Base-by-base conservation (phyloP, 2,888 invertebrate genomes). In the Microctonus hyperodae region DNA sequence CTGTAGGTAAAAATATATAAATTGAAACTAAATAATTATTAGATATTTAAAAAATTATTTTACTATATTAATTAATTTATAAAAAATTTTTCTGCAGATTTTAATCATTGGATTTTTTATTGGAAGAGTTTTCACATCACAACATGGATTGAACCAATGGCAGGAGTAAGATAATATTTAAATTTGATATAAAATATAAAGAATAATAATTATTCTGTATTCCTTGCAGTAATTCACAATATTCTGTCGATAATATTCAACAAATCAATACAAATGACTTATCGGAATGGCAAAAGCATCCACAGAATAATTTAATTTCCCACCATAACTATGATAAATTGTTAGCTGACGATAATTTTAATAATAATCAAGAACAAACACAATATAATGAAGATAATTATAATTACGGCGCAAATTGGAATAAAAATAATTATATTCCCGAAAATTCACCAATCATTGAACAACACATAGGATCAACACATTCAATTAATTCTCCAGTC, bases 401-500 rank as follows among this genome's bases (percentile, higher is more conserved):
- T 25, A 72, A 74, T 11, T 70, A 73, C 35, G 61, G 63, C 20
- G 70, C 68, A 16, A 75, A 76, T 20, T 79, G 76, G 75, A 55
- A 75, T 64, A 66, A 72, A 58, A 83, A 83, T 2, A 84, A 85
- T 3, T 83, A 85, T 63, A 79, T 81, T 51, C 75, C 82, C 37
- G 87, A 88, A 25, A 85, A 87, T 0, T 86, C 87, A 62, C 88
- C 88, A 0, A 84, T 89, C 57, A 87, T 88, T 90, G n/a, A n/a
- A n/a, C 91, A 89, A 72, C 90, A 91, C 72, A 86, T 91, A 0
- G 89, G 91, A 78, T 89, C 91, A 76, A 89, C 90, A 50, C 90
- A 87, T 74, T 90, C 91, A 0, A 88, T 91, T 56, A 88, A 89
- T 0, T 87, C 91, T 44, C 90, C 90, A 55, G 88, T 90, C 67